Evolutionary conservation across 2,888 invertebrate genomes (phyloP).

Genomic region (Carcina quercana): DNA sequence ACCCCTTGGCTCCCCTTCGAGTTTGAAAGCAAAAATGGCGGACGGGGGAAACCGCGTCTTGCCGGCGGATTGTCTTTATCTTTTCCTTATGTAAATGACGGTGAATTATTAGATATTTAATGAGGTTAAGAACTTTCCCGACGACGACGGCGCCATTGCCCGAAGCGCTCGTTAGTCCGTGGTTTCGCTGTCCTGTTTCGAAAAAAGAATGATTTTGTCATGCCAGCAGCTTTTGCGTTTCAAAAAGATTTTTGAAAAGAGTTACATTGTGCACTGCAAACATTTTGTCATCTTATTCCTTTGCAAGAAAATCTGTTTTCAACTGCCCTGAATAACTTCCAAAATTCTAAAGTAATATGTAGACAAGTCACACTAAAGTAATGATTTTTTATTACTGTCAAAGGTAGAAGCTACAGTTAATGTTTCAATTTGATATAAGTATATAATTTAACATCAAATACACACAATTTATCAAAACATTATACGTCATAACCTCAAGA

Average conservation of each 20-base stretch:
- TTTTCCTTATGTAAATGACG: slow-evolving; percentile 69
- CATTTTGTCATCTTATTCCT: too few relatives aligned
- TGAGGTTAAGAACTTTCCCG: slow-evolving; percentile 66
- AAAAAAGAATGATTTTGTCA: slow-evolving; percentile 27
- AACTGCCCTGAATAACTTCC: too few relatives aligned
- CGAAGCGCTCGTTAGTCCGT: slow-evolving; percentile 36
- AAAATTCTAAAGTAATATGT: too few relatives aligned
- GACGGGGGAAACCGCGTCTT: slow-evolving; percentile 44
- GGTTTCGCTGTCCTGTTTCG: slow-evolving; percentile 30
- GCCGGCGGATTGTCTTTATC: slow-evolving; percentile 69
- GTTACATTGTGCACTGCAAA: too few relatives aligned
- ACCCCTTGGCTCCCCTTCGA: slow-evolving; percentile 53
- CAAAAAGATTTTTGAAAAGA: slow-evolving; percentile 3
- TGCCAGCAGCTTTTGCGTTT: slow-evolving; percentile 24
- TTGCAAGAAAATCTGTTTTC: too few relatives aligned
- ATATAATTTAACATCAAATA: too few relatives aligned
- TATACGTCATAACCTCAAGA: not conserved
- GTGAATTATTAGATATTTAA: slow-evolving; percentile 52
- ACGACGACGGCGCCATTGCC: slow-evolving; percentile 38
- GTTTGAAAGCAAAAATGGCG: slow-evolving; percentile 63
- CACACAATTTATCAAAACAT: too few relatives aligned
- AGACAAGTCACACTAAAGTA: too few relatives aligned
- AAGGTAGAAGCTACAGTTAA: too few relatives aligned
- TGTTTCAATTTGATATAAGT: too few relatives aligned
- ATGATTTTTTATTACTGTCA: too few relatives aligned